Conservation (phyloP, 2,888 invertebrate genomes). For the Leptinotarsa rubiginosa region DNA sequence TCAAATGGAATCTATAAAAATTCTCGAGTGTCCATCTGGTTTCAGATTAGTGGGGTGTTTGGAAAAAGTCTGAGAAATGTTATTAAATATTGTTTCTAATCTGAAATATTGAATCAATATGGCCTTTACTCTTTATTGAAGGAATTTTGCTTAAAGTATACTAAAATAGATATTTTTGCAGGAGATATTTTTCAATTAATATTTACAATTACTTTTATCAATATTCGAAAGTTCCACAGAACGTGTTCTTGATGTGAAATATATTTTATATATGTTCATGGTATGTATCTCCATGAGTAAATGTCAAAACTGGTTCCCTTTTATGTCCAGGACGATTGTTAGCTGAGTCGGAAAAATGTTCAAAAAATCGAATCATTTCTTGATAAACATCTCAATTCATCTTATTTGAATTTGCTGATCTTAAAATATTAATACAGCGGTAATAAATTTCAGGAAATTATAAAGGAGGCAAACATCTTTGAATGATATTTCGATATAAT, state of each 20-base stretch:
- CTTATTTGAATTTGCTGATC: no score
- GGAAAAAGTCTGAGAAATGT: slow-evolving; percentile 23
- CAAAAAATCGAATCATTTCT: neutral
- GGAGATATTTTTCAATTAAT: slow-evolving; percentile 58
- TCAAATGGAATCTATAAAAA: slow-evolving; percentile 55
- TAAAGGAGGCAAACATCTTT: no score
- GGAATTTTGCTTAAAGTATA: slow-evolving; percentile 62
- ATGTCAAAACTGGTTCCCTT: slow-evolving; percentile 38
- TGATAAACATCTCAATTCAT: neutral
- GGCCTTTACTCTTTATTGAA: slow-evolving; percentile 59
- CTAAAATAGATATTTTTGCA: slow-evolving; percentile 63
- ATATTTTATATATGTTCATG: slow-evolving; percentile 61
- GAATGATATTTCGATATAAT: no score
- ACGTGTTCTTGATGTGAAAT: slow-evolving; percentile 68
- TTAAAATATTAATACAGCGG: no score
- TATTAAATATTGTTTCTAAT: slow-evolving; percentile 38
- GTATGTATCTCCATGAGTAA: slow-evolving; percentile 55
- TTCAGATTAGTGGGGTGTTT: slow-evolving; percentile 53
- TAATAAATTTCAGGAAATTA: no score
- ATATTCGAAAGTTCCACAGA: slow-evolving; percentile 66
- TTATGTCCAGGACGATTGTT: neutral
- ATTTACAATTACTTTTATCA: slow-evolving; percentile 57
- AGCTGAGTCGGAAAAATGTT: neutral
- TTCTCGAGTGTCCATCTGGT: slow-evolving; percentile 47
- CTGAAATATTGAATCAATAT: slow-evolving; percentile 58